A percentile compares a stretch with the other conserved stretches of the same genome.
phyloP scores from a whole-genome alignment of 2,113 vertebrate species.

The Phasianus colchicus region DNA sequence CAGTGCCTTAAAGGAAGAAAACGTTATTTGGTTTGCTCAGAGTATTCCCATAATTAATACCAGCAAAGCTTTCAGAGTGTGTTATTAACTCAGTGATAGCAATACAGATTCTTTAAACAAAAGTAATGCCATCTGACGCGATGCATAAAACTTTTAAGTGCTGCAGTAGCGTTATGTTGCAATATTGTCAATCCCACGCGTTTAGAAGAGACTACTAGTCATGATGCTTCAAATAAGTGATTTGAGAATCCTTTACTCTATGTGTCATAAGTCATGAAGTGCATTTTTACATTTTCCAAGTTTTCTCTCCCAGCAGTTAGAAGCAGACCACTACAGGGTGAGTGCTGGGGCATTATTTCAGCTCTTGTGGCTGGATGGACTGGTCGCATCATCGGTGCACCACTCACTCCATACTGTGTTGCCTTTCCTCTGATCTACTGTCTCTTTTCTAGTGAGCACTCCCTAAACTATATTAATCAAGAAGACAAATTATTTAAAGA shows the following conservation, averaged over 20 bases:
- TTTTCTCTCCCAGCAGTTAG: neutral
- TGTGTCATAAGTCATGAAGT: neutral
- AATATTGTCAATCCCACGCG: neutral
- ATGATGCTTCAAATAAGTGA: neutral
- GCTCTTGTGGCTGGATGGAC: neutral
- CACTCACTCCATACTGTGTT: neutral
- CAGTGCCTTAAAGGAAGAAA: neutral
- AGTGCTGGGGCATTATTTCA: neutral
- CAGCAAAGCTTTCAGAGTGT: conserved; percentile 21
- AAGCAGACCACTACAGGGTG: neutral
- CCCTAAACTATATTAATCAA: neutral
- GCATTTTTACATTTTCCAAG: neutral
- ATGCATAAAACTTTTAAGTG: conserved; percentile 25
- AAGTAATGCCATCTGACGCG: conserved; percentile 2
- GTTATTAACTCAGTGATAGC: conserved; percentile 1
- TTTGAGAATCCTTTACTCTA: neutral
- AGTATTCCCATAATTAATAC: conserved; percentile 29
- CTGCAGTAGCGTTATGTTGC: neutral
- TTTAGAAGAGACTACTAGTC: neutral
- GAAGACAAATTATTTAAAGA: neutral
- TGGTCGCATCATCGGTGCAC: neutral
- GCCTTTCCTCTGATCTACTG: neutral
- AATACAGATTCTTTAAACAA: neutral
- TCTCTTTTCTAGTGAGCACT: neutral
- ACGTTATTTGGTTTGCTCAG: neutral